Evolutionary conservation across 2,797 vertebrate species (phyloP).

Genomic region (Antennarius maculatus): DNA sequence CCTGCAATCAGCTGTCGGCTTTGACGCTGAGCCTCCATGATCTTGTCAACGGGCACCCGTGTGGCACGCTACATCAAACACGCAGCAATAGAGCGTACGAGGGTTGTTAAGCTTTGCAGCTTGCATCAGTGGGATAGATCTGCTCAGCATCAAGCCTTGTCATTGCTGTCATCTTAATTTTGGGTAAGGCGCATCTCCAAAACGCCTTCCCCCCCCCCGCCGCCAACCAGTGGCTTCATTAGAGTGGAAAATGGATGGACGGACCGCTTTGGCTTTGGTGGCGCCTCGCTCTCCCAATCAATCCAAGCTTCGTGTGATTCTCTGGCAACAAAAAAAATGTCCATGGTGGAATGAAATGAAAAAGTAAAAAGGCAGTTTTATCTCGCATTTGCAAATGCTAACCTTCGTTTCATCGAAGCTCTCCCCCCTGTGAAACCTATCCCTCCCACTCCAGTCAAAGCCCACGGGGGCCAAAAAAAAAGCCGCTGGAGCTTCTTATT

Average conservation of each 20-base stretch:
- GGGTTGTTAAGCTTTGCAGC: constrained; percentile 56
- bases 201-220: constrained; percentile 17
- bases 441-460: constrained; percentile 66
- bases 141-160: constrained; percentile 60
- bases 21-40: constrained; percentile 66
- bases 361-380: constrained; percentile 52
- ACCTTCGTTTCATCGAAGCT: constrained; percentile 61
- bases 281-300: constrained; percentile 33
- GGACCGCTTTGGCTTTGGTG: constrained; percentile 14
- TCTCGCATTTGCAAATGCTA: constrained; percentile 76
- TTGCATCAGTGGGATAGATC: constrained; percentile 63
- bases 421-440: constrained; percentile 73
- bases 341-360: not conserved
- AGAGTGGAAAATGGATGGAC: constrained; percentile 56
- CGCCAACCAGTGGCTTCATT: constrained; percentile 27
- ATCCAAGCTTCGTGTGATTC: constrained; percentile 41
- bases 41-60: constrained; percentile 60
- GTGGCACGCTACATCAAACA: constrained; percentile 58
- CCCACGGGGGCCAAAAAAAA: constrained; percentile 58
- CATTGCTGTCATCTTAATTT: constrained; percentile 75
- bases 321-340: constrained; percentile 25
- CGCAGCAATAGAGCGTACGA: constrained; percentile 36
- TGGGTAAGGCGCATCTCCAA: constrained; percentile 44
- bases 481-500: constrained; percentile 75
- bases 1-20: constrained; percentile 65